These are phyloP conservation scores for Oryctolagus cuniculus DNA, from an alignment of 2,113 vertebrate genomes.

Conservation along the genomic window mOryCun1.1 NC_091450.1:47076001-47076500, in stretches of 20 bases:
- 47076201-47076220: background rate
- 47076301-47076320: conserved; percentile 11
- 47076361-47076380: conserved; percentile 74
- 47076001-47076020: background rate
- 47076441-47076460: conserved; percentile 42
- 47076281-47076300: background rate
- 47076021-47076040: background rate
- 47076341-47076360: conserved; percentile 56
- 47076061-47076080: background rate
- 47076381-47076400: conserved; percentile 65
- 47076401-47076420: conserved; percentile 77
- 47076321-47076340: conserved; percentile 67
- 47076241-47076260: conserved; percentile 52
- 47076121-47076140: background rate
- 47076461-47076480: conserved; percentile 31
- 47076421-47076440: background rate
- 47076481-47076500: background rate
- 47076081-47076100: background rate
- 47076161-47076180: background rate
- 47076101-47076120: background rate
- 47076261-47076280: conserved; percentile 40
- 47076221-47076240: conserved; percentile 22
- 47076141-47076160: background rate
- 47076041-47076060: background rate
- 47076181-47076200: background rate